These are phyloP conservation scores for Caenorhabditis sp. DNA, from an alignment of 2,888 invertebrate genomes.

Conservation along the genomic window DNA sequence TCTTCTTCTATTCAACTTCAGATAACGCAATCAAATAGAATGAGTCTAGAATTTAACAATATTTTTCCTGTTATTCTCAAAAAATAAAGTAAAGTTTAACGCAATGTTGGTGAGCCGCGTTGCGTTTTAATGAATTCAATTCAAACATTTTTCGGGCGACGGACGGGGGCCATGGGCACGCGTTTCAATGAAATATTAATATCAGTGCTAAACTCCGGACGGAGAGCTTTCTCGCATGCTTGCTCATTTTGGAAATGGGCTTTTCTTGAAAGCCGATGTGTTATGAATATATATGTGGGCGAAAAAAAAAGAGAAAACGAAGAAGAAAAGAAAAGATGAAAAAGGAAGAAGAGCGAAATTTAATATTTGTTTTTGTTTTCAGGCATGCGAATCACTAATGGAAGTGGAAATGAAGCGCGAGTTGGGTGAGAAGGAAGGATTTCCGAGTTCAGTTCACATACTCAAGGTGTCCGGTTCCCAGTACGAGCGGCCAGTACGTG, in stretches of 20 bases:
- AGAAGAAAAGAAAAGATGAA: slow-evolving; percentile 27
- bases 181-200: slow-evolving; percentile 57
- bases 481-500: not conserved
- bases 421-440: not conserved
- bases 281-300: slow-evolving; percentile 50
- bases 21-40: slow-evolving; percentile 17
- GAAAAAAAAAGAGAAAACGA: slow-evolving; percentile 31
- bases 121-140: not conserved
- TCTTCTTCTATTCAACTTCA: not conserved
- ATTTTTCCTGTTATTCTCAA: not conserved
- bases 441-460: not conserved
- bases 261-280: slow-evolving; percentile 41
- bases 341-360: slow-evolving; percentile 46
- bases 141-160: slow-evolving; percentile 4
- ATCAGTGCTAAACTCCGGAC: slow-evolving; percentile 33
- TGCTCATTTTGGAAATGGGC: slow-evolving; percentile 49
- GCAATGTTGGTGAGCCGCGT: not conserved
- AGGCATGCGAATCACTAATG: slow-evolving; percentile 15
- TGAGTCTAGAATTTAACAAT: slow-evolving; percentile 10
- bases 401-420: slow-evolving; percentile 16
- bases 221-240: slow-evolving; percentile 16
- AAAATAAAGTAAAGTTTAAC: not conserved
- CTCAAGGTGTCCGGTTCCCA: not conserved
- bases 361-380: slow-evolving; percentile 55
- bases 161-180: not conserved